Percentiles rank a stretch among this genome's conserved stretches.
Evolutionary conservation across 2,888 invertebrate genomes (phyloP).

Genomic region (Phalangium opilio): DNA sequence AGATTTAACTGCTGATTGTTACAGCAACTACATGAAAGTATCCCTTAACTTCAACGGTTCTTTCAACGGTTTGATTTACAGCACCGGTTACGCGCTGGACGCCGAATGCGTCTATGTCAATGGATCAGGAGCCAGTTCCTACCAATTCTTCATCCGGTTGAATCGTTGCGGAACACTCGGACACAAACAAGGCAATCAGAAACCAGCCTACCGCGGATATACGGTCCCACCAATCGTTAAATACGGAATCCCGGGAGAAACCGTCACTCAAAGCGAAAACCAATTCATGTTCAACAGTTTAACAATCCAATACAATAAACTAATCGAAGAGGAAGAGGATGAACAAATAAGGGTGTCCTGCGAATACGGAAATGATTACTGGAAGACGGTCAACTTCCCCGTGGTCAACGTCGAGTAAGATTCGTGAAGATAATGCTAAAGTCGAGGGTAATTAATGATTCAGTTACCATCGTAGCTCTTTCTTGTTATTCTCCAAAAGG

Average conservation of each 20-base stretch:
- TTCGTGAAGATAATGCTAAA: not conserved
- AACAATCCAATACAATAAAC: constrained; percentile 79
- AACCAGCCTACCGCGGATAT: no score
- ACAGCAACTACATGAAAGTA: constrained; percentile 91
- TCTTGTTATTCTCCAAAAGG: constrained; percentile 34
- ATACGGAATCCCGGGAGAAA: no score
- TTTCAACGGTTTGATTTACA: constrained; percentile 73
- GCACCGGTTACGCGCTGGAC: constrained; percentile 83
- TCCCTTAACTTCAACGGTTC: constrained; percentile 81
- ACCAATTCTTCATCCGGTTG: constrained; percentile 82
- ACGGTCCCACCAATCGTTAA: no score
- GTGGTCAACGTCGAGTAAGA: constrained; percentile 88
- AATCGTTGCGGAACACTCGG: constrained; percentile 83
- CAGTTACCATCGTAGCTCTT: not conserved
- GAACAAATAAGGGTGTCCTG: constrained; percentile 91
- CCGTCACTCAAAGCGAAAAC: constrained; percentile 6
- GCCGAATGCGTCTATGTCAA: constrained; percentile 90
- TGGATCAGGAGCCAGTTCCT: constrained; percentile 75
- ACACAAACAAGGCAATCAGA: no score
- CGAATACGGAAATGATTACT: constrained; percentile 90
- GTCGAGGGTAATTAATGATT: not conserved
- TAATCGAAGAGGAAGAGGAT: constrained; percentile 85
- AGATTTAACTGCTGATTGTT: constrained; percentile 91
- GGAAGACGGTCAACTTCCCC: constrained; percentile 91
- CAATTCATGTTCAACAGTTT: constrained; percentile 92